A percentile compares a stretch with the other conserved stretches of the same genome.
Evolutionary conservation across 2,113 vertebrate species (phyloP).

Genomic region (Urocitellus parryii): DNA sequence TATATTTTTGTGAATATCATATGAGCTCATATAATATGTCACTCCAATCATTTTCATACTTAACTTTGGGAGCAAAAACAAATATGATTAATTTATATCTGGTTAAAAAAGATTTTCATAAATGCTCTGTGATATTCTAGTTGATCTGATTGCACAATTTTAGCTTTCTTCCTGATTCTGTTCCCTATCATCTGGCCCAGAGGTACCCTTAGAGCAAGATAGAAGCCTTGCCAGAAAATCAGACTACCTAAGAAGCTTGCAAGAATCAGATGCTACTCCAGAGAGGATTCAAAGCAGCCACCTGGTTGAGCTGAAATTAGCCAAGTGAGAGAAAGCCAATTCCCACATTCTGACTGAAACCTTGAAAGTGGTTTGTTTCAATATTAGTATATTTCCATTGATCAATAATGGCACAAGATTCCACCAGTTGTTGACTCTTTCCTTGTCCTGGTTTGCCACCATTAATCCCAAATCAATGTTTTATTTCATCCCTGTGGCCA

Average conservation of each 20-base stretch:
- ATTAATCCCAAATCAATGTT: background rate
- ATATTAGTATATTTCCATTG: background rate
- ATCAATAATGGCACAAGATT: background rate
- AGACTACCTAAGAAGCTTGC: background rate
- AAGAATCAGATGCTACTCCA: background rate
- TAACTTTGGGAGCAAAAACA: slow-evolving; percentile 51
- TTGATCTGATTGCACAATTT: background rate
- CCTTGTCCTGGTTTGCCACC: background rate
- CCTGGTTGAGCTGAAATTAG: background rate
- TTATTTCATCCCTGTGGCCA: background rate
- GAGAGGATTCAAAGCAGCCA: background rate
- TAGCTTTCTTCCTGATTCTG: background rate
- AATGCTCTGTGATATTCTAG: background rate
- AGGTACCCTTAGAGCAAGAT: background rate
- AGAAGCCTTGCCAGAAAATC: background rate
- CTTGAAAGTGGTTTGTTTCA: background rate
- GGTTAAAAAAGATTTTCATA: slow-evolving; percentile 54
- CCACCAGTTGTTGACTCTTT: background rate
- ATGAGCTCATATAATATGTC: background rate
- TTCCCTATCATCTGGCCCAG: background rate
- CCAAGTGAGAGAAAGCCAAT: background rate
- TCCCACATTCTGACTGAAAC: background rate
- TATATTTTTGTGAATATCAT: background rate
- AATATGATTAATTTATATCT: slow-evolving; percentile 36
- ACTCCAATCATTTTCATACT: slow-evolving; percentile 11